These are phyloP conservation scores for Mnemiopsis leidyi DNA, from an alignment of 37 sponge, comb jelly and placozoan species.

Conservation along the genomic window DNA sequence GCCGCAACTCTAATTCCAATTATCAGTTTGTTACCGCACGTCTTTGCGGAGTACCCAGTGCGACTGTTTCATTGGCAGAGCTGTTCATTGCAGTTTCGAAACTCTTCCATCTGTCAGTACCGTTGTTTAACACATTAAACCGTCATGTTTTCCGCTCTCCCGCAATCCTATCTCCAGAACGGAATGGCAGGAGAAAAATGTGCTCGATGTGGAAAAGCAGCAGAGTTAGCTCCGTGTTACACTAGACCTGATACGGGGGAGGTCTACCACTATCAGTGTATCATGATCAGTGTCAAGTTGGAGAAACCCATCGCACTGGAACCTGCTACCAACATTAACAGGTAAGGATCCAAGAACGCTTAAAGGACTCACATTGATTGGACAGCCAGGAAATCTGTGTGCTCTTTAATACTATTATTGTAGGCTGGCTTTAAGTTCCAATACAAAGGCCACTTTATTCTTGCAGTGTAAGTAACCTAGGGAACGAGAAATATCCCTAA, in stretches of 20 bases:
- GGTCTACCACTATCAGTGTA: conserved; percentile 56
- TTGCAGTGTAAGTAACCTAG: too few species aligned
- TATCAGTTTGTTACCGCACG: background rate
- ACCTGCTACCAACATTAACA: background rate
- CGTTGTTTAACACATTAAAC: too few species aligned
- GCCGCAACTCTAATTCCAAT: background rate
- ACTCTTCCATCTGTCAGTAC: too few species aligned
- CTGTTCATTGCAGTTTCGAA: background rate
- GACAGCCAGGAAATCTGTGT: too few species aligned
- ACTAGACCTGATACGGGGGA: conserved; percentile 15
- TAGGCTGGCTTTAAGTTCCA: too few species aligned
- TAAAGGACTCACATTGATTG: too few species aligned
- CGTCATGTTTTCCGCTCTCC: too few species aligned
- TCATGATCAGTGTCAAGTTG: conserved; percentile 31
- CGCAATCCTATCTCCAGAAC: background rate
- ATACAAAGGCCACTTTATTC: too few species aligned
- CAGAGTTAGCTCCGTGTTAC: conserved; percentile 30
- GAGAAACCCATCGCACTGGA: conserved; percentile 65
- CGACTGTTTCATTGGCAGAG: background rate
- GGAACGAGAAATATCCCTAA: too few species aligned
- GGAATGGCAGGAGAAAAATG: conserved; percentile 1
- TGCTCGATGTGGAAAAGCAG: conserved; percentile 58
- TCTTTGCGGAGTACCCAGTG: background rate
- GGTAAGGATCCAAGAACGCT: too few species aligned
- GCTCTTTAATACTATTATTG: too few species aligned